Evolutionary conservation across 2,888 invertebrate genomes (phyloP).

Genomic region (Alviniconcha strummeri): DNA sequence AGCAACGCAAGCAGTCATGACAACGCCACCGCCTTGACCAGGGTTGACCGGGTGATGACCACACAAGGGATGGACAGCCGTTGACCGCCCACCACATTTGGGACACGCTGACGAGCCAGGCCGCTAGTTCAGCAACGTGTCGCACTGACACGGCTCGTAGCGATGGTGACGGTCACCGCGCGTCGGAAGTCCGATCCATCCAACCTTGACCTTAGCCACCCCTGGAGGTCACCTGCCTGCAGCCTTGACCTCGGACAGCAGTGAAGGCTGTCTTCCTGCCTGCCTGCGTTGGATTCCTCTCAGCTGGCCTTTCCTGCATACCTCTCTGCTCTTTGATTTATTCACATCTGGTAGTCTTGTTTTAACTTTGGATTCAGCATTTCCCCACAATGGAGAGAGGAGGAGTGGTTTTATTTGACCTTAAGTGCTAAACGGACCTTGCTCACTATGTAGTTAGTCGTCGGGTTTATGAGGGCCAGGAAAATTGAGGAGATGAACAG

Average conservation of each 20-base stretch:
- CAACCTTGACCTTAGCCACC: neutral
- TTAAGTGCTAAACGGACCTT: constrained; percentile 31
- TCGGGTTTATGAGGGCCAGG: too few relatives aligned
- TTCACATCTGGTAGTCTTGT: neutral
- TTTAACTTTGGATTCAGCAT: constrained; percentile 1
- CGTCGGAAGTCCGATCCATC: neutral
- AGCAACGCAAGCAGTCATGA: constrained; percentile 58
- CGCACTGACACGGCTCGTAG: too few relatives aligned
- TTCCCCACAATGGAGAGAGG: neutral
- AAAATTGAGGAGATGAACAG: too few relatives aligned
- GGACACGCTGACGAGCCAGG: neutral
- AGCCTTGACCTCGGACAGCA: constrained; percentile 6
- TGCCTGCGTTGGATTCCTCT: constrained; percentile 2
- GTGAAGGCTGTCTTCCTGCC: neutral
- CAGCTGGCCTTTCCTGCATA: constrained; percentile 26
- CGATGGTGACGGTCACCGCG: too few relatives aligned
- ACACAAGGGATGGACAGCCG: too few relatives aligned
- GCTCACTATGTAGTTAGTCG: constrained; percentile 16
- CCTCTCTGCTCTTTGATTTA: constrained; percentile 9
- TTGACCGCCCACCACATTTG: neutral
- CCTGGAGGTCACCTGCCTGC: neutral
- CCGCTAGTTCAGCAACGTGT: too few relatives aligned
- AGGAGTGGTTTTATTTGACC: constrained; percentile 20
- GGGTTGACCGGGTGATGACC: neutral
- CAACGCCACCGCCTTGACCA: constrained; percentile 31